These are phyloP conservation scores for Notodonta ziczac DNA, from an alignment of 2,888 invertebrate genomes.

Conservation along the genomic window DNA sequence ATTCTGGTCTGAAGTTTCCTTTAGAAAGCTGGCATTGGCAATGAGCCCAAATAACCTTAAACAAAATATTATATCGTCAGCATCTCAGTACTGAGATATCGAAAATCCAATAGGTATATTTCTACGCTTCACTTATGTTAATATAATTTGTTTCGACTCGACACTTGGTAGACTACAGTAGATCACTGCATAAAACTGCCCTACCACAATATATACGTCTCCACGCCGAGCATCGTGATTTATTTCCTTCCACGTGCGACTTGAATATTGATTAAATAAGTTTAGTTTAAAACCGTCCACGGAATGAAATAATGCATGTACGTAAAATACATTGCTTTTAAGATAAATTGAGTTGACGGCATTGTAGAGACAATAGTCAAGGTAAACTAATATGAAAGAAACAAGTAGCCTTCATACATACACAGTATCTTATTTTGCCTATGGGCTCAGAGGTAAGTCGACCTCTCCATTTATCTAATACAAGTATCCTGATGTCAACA, in stretches of 20 bases:
- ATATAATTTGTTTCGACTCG: slow-evolving; percentile 13
- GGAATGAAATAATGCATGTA: not conserved
- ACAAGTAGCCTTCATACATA: not conserved
- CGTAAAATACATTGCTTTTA: slow-evolving; percentile 2
- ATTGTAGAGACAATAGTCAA: not conserved
- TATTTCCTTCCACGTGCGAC: slow-evolving; percentile 24
- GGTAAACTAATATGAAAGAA: not conserved
- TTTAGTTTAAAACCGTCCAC: not conserved
- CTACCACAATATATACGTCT: slow-evolving; percentile 59
- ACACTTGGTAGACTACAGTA: slow-evolving; percentile 34
- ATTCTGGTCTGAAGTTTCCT: not conserved
- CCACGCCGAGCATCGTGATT: slow-evolving; percentile 33
- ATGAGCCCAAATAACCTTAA: slow-evolving; percentile 3
- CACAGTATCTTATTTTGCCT: not conserved
- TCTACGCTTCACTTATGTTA: not conserved
- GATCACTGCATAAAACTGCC: slow-evolving; percentile 60
- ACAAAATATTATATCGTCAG: not conserved
- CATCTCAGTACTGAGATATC: slow-evolving; percentile 11
- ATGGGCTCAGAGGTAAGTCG: not conserved
- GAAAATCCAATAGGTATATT: too few relatives aligned
- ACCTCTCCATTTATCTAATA: not conserved
- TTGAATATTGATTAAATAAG: slow-evolving; percentile 36
- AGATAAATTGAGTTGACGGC: not conserved
- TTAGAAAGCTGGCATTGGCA: not conserved
- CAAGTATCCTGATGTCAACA: slow-evolving; percentile 6